Conservation (phyloP, 2,888 invertebrate species). For the Oithona nana region DNA sequence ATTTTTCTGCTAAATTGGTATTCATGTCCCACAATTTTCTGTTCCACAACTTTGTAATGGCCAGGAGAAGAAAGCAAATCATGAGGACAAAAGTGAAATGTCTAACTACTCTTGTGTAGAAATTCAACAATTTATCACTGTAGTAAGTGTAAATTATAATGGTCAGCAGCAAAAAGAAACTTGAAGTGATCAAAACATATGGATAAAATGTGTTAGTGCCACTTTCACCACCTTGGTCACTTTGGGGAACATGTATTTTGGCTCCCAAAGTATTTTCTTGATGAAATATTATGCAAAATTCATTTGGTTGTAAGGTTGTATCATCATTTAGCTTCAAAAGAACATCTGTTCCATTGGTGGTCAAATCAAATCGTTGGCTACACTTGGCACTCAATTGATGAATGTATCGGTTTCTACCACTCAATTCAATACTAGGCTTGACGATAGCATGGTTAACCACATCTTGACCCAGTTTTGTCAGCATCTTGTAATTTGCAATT, state of each 20-base stretch:
- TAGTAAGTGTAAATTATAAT: background rate
- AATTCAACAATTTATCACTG: background rate
- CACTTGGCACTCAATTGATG: too few species aligned
- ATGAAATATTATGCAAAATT: background rate
- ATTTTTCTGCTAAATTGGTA: too few species aligned
- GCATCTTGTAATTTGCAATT: too few species aligned
- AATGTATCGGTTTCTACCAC: too few species aligned
- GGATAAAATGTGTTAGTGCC: slow-evolving; percentile 1
- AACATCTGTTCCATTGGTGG: too few species aligned
- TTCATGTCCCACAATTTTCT: background rate
- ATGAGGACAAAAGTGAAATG: background rate
- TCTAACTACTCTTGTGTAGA: slow-evolving; percentile 1
- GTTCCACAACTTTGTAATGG: background rate
- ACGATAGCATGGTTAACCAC: too few species aligned
- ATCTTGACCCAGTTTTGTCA: too few species aligned
- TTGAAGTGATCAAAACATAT: background rate
- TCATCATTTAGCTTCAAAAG: too few species aligned
- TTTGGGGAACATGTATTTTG: too few species aligned
- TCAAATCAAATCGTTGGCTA: too few species aligned
- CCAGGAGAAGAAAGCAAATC: too few species aligned
- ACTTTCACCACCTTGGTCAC: background rate
- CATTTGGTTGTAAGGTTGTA: background rate
- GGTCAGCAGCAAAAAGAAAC: slow-evolving; percentile 1
- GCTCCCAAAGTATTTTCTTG: background rate
- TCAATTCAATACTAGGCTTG: too few species aligned